phyloP scores from a whole-genome alignment of 37 sponge, comb jelly and placozoan species.

The Diacarnus erythraeanus region DNA sequence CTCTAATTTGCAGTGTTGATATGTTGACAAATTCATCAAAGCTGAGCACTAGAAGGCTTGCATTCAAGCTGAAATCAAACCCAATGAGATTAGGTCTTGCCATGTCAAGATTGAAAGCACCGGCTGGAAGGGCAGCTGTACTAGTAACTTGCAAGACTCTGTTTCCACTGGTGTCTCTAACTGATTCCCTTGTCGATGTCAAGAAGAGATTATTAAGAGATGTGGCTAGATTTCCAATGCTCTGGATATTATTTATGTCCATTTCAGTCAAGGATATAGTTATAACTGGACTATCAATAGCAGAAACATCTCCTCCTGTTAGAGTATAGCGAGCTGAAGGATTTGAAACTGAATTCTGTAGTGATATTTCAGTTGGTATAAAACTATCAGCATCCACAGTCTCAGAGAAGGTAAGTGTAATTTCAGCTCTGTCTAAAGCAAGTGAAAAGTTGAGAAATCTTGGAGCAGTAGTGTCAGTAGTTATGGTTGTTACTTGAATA shows the following conservation, averaged over 20 bases:
- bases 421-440: constrained; percentile 41
- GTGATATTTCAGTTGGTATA: constrained; percentile 40
- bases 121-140: constrained; percentile 40
- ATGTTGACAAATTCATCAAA: constrained; percentile 84
- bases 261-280: constrained; percentile 30
- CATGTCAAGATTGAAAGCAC: constrained; percentile 55
- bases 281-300: constrained; percentile 37
- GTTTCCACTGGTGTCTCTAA: constrained; percentile 75
- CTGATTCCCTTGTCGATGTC: constrained; percentile 27
- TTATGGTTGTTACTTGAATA: constrained; percentile 31
- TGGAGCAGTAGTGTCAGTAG: constrained; percentile 71
- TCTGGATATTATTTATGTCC: constrained; percentile 59
- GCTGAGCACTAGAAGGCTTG: constrained; percentile 42
- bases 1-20: constrained; percentile 48
- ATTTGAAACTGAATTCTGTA: constrained; percentile 54
- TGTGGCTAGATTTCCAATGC: constrained; percentile 44
- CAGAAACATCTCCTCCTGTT: constrained; percentile 39
- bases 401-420: constrained; percentile 83
- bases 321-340: constrained; percentile 57
- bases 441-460: constrained; percentile 59
- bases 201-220: constrained; percentile 57
- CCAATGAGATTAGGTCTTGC: constrained; percentile 58
- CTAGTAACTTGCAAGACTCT: constrained; percentile 21
- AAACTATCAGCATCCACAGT: constrained; percentile 61
- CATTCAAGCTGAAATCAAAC: constrained; percentile 70